These are phyloP conservation scores for Anthrax anthrax DNA, from an alignment of 2,888 invertebrate species.

Conservation along the genomic window DNA sequence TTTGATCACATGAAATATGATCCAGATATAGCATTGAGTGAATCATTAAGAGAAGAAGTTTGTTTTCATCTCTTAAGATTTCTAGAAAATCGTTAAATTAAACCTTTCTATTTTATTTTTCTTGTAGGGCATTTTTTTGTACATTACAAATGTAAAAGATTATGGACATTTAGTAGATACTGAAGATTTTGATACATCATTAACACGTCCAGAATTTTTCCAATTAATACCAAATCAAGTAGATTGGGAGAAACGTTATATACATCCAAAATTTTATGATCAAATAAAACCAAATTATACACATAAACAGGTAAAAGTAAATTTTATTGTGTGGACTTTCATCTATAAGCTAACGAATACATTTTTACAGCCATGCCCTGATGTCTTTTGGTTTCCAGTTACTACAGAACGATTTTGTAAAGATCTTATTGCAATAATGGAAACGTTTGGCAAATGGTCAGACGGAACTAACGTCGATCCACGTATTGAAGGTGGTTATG, in stretches of 20 bases:
- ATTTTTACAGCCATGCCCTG: slow-evolving; percentile 74
- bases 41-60: slow-evolving; percentile 43
- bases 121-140: slow-evolving; percentile 74
- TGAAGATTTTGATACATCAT: slow-evolving; percentile 62
- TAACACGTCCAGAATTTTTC: slow-evolving; percentile 76
- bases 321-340: background rate
- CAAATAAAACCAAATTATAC: slow-evolving; percentile 49
- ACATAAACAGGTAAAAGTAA: slow-evolving; percentile 40
- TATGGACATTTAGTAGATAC: slow-evolving; percentile 82
- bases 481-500: slow-evolving; percentile 84
- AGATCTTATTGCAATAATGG: slow-evolving; percentile 83
- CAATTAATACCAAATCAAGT: slow-evolving; percentile 77
- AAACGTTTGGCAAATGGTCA: slow-evolving; percentile 82
- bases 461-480: slow-evolving; percentile 76
- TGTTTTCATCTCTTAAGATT: too few species aligned
- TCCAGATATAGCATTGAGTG: slow-evolving; percentile 84
- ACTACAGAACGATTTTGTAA: slow-evolving; percentile 62
- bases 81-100: background rate
- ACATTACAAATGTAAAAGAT: slow-evolving; percentile 67
- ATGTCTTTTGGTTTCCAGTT: slow-evolving; percentile 94
- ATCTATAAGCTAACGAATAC: too few species aligned
- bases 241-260: slow-evolving; percentile 87
- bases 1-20: slow-evolving; percentile 56
- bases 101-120: slow-evolving; percentile 35
- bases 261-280: slow-evolving; percentile 67